phyloP scores from a whole-genome alignment of 2,888 invertebrate species.

The Limulus polyphemus region DNA sequence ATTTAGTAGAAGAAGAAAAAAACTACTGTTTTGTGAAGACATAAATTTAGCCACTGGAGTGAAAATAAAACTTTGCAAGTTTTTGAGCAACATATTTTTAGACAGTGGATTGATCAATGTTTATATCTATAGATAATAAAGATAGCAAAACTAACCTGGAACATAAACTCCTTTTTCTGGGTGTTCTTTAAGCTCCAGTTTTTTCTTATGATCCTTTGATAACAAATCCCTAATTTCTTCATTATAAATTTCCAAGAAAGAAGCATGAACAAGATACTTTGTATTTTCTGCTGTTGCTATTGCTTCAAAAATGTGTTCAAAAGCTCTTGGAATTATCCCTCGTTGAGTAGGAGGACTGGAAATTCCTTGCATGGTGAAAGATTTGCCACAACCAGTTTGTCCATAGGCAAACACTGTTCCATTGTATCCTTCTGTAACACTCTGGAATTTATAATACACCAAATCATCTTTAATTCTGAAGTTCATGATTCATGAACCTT shows the following conservation, averaged over 20 bases:
- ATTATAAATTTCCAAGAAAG: conserved; percentile 72
- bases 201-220: conserved; percentile 46
- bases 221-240: conserved; percentile 62
- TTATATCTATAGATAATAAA: too few species aligned
- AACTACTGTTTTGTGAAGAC: too few species aligned
- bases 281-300: conserved; percentile 55
- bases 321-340: conserved; percentile 49
- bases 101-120: too few species aligned
- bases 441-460: conserved; percentile 42
- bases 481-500: not conserved
- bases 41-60: too few species aligned
- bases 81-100: too few species aligned
- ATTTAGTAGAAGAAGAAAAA: too few species aligned
- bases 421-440: conserved; percentile 80
- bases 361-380: conserved; percentile 74
- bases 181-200: conserved; percentile 54
- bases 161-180: conserved; percentile 53
- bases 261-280: conserved; percentile 60
- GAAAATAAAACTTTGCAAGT: too few species aligned
- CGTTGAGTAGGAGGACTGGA: conserved; percentile 40
- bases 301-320: conserved; percentile 79
- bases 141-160: conserved; percentile 39
- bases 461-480: not conserved
- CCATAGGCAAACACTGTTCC: conserved; percentile 88
- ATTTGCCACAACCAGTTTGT: conserved; percentile 83